These are phyloP conservation scores for Psylliodes chrysocephalus DNA, from an alignment of 2,888 invertebrate genomes.

Conservation along the genomic window DNA sequence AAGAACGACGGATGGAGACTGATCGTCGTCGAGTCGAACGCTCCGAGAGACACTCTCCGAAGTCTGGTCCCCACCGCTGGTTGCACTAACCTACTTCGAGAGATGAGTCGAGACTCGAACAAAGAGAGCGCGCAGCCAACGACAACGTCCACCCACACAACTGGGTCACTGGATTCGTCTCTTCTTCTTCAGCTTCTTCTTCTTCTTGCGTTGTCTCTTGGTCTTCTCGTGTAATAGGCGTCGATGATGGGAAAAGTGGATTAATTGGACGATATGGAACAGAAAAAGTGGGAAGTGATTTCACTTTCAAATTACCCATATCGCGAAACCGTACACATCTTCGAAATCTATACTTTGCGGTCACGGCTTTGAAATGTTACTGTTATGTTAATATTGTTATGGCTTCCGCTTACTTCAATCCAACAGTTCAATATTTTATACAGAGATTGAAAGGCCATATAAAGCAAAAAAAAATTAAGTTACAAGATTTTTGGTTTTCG, in stretches of 20 bases:
- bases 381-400: too few relatives aligned
- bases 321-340: too few relatives aligned
- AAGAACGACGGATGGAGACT: slow-evolving; percentile 3
- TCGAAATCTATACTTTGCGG: too few relatives aligned
- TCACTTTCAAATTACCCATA: slow-evolving; percentile 8
- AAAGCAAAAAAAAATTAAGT: too few relatives aligned
- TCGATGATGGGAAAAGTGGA: slow-evolving; percentile 18
- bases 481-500: too few relatives aligned
- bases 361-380: too few relatives aligned
- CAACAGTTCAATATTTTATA: too few relatives aligned
- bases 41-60: slow-evolving; percentile 11
- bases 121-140: slow-evolving; percentile 54
- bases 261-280: slow-evolving; percentile 11
- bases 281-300: slow-evolving; percentile 3
- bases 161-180: slow-evolving; percentile 57
- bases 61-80: slow-evolving; percentile 41
- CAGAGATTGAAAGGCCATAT: too few relatives aligned
- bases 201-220: slow-evolving; percentile 10
- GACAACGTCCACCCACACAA: slow-evolving; percentile 60
- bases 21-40: slow-evolving; percentile 10
- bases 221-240: not conserved
- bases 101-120: slow-evolving; percentile 50
- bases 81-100: slow-evolving; percentile 63
- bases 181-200: slow-evolving; percentile 20
- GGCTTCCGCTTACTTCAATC: too few relatives aligned